Evolutionary conservation across 2,888 invertebrate species (phyloP).

Genomic region (Euzetes globulus): DNA sequence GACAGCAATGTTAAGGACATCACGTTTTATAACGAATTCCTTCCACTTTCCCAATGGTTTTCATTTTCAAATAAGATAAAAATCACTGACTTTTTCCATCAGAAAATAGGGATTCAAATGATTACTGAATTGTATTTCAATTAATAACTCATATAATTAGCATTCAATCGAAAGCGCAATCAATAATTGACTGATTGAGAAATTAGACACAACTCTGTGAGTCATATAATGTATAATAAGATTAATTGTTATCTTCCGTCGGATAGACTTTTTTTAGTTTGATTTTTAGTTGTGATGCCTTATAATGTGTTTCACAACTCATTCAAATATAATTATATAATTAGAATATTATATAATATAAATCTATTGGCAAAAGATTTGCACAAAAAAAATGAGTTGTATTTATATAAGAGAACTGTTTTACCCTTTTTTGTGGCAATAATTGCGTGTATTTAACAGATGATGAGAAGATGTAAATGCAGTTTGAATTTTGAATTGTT

Average conservation of each 20-base stretch:
- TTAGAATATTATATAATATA: neutral
- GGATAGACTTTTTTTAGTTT: neutral
- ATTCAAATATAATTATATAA: neutral
- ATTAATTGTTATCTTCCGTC: neutral
- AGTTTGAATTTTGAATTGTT: neutral
- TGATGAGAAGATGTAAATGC: slow-evolving; percentile 4
- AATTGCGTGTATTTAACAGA: slow-evolving; percentile 13
- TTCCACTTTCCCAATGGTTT: neutral
- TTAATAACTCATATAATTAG: neutral
- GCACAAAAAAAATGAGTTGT: neutral
- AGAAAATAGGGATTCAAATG: neutral
- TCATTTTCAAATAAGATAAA: neutral
- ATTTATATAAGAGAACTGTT: slow-evolving; percentile 5
- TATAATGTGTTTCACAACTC: neutral
- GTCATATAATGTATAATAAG: neutral
- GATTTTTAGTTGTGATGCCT: neutral
- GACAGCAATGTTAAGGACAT: neutral
- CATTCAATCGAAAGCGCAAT: slow-evolving; percentile 1
- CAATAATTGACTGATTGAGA: slow-evolving; percentile 14
- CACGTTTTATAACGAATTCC: neutral
- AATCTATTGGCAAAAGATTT: slow-evolving; percentile 13
- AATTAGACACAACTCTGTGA: slow-evolving; percentile 5
- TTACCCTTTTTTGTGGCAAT: neutral
- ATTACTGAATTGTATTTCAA: neutral
- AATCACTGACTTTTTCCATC: neutral